Evolutionary conservation across 2,888 invertebrate species (phyloP).

Genomic region (Molorchus minor): DNA sequence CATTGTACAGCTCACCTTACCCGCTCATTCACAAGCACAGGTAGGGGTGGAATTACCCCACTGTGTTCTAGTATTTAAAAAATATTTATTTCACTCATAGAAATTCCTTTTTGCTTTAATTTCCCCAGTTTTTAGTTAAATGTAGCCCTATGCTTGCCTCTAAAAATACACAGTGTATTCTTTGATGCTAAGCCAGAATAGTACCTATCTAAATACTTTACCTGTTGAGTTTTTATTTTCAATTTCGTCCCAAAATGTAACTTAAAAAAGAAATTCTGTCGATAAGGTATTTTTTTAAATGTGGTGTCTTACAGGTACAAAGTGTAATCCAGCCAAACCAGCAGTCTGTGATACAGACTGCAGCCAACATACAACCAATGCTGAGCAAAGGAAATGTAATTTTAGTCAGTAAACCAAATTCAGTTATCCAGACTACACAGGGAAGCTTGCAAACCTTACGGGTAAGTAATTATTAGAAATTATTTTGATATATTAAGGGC

Average conservation of each 20-base stretch:
- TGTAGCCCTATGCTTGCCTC: no score
- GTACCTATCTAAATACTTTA: neutral
- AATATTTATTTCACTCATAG: no score
- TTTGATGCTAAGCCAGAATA: neutral
- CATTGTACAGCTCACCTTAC: constrained; percentile 87
- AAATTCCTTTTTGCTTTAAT: constrained; percentile 8
- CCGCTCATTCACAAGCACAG: constrained; percentile 72
- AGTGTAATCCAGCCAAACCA: constrained; percentile 96
- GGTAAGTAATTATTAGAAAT: constrained; percentile 64
- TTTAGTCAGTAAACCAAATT: constrained; percentile 89
- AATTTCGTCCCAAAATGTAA: no score
- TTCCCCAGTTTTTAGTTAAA: no score
- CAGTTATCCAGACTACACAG: constrained; percentile 91
- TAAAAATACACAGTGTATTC: no score
- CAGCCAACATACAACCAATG: constrained; percentile 83
- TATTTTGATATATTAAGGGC: no score
- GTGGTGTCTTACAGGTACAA: constrained; percentile 75
- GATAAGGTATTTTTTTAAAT: constrained; percentile 8
- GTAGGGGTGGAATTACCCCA: constrained; percentile 60
- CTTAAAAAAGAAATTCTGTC: no score
- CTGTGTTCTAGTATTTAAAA: constrained; percentile 48
- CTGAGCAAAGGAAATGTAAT: constrained; percentile 89
- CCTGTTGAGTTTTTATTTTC: no score
- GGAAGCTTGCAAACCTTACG: constrained; percentile 77
- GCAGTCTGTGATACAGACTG: constrained; percentile 95